These are phyloP conservation scores for Ptilorrhoa leucosticta DNA, from an alignment of 2,113 vertebrate genomes.

Conservation along the genomic window DNA sequence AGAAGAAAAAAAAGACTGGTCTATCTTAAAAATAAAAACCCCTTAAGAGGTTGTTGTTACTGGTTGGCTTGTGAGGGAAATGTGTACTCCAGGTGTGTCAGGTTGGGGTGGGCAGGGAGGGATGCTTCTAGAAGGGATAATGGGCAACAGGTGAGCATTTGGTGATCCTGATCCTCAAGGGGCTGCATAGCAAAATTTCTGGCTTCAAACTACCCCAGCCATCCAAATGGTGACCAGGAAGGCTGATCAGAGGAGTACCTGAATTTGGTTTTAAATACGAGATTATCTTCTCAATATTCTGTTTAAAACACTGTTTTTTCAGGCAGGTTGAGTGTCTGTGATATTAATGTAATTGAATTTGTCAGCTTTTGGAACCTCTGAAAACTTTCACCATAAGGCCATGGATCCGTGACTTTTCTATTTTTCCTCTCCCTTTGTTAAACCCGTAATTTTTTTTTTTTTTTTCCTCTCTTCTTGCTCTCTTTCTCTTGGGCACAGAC, in stretches of 20 bases:
- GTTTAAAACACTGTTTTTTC: not conserved
- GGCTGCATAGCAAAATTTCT: not conserved
- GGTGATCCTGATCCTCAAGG: not conserved
- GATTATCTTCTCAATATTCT: not conserved
- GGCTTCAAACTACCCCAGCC: not conserved
- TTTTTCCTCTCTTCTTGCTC: not conserved
- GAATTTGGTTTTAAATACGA: not conserved
- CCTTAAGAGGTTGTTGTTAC: not conserved
- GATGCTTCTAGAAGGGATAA: not conserved
- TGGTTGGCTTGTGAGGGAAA: not conserved
- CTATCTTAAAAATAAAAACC: not conserved
- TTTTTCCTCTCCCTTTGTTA: not conserved
- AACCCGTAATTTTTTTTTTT: not conserved
- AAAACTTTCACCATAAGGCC: not conserved
- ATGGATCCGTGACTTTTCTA: too few relatives aligned
- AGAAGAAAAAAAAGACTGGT: too few relatives aligned
- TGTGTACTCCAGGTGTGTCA: not conserved
- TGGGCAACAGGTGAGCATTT: not conserved
- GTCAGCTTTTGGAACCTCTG: not conserved
- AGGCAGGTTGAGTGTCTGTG: not conserved
- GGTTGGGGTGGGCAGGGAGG: not conserved
- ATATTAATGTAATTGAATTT: not conserved
- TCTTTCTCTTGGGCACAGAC: not conserved
- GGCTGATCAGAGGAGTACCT: rapidly evolving
- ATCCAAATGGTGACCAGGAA: not conserved